Evolutionary conservation across 37 sponge, comb jelly and placozoan species (phyloP), one percentile per base, ranked within the genome.

Genomic region (Halichondria panicea): DNA sequence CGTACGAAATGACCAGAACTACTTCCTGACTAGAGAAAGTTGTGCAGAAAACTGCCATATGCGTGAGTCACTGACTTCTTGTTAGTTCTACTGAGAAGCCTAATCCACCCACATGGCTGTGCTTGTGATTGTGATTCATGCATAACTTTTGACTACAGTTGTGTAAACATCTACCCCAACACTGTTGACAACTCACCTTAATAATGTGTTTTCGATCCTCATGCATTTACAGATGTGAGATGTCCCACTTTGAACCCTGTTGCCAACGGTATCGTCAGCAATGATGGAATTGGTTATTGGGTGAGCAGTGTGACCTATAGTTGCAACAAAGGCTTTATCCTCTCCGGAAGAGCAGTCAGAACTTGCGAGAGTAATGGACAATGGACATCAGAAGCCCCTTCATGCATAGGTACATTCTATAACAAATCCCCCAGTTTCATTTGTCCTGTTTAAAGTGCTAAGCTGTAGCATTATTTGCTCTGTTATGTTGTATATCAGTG

Each of bases 351-450:
- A 0, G 31, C 8, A 5, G n/a, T 34, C 15, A 63, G 70, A 58
- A 60, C 15, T 2, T 84, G 84, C 33, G 61, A 69, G 32, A 43
- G 30, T 22, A 63, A 75, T 60, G 77, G 71, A n/a, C 61, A 52
- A 12, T 84, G 84, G 84, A 68, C 60, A 27, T 70, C 64, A 0
- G 38, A 25, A 38, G 43, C 25, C 18, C 71, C 77, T 22, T 5
- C 18, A 1, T 84, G 84, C 37, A 19, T 40, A 2, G 33, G 84
- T 84, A 75, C 68, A 77, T 56, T 40, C 22, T 25, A 4, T 35
- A 71, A 3, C 25, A n/a, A n/a, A n/a, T n/a, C n/a, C n/a, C n/a
- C n/a, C n/a, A n/a, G n/a, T n/a, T n/a, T n/a, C n/a, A n/a, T n/a
- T n/a, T n/a, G n/a, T n/a, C n/a, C n/a, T n/a, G n/a, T n/a, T n/a